Conservation (phyloP, 1,140 invertebrate species). For the Conus betulinus region DNA sequence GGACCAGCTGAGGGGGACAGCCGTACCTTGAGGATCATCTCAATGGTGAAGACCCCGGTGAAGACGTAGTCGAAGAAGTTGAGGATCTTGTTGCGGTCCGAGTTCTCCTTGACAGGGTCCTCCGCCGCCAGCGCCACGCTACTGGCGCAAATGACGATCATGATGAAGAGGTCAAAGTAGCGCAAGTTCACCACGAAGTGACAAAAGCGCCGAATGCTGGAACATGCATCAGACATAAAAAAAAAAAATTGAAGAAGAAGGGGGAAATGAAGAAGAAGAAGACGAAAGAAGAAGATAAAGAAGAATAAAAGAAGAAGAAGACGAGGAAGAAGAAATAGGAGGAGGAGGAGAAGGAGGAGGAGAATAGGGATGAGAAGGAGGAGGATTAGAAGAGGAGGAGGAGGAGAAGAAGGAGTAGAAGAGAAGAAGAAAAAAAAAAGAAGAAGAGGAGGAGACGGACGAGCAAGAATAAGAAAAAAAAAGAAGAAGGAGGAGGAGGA, state of each 20-base stretch:
- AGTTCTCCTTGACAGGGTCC: slow-evolving; percentile 94
- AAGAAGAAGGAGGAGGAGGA: too few relatives aligned
- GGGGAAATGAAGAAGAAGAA: not conserved
- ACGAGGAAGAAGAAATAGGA: too few relatives aligned
- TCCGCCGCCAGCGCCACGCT: slow-evolving; percentile 99
- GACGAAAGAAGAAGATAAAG: too few relatives aligned
- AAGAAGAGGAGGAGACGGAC: too few relatives aligned
- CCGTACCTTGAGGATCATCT: slow-evolving; percentile 93
- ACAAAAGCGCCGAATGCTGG: slow-evolving; percentile 74
- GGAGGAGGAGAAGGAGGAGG: too few relatives aligned
- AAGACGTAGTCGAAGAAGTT: slow-evolving; percentile 99
- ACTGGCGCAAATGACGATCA: slow-evolving; percentile 98
- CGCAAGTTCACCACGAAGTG: slow-evolving; percentile 99
- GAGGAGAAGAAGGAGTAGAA: too few relatives aligned
- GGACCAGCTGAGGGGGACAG: too few relatives aligned
- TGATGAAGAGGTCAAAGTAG: slow-evolving; percentile 99
- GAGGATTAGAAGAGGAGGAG: too few relatives aligned
- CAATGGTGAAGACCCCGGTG: slow-evolving; percentile 99
- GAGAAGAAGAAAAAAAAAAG: too few relatives aligned
- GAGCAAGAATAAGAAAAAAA: too few relatives aligned
- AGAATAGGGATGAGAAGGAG: too few relatives aligned
- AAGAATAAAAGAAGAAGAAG: too few relatives aligned
- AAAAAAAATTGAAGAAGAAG: not conserved
- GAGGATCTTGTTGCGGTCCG: slow-evolving; percentile 90
- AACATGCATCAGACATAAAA: not conserved